Evolutionary conservation across 1,140 invertebrate genomes (phyloP).

Genomic region (Argopecten irradians): DNA sequence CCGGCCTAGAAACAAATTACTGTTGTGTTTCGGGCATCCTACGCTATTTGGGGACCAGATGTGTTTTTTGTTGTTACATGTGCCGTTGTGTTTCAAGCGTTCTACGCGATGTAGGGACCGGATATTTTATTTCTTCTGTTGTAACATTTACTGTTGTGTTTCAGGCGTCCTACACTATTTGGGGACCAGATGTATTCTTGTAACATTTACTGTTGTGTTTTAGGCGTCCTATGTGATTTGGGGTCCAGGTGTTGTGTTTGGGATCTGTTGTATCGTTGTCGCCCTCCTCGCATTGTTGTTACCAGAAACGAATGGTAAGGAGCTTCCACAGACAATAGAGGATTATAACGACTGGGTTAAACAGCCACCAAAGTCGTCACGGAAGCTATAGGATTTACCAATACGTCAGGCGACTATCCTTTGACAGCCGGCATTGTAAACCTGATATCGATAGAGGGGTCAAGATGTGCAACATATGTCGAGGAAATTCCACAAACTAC

Average conservation of each 20-base stretch:
- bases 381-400: no score
- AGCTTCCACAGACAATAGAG: slow-evolving; percentile 54
- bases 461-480: no score
- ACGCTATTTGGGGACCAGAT: slow-evolving; percentile 52
- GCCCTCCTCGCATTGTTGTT: slow-evolving; percentile 46
- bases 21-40: background rate
- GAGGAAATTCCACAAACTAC: no score
- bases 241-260: slow-evolving; percentile 56
- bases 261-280: slow-evolving; percentile 46
- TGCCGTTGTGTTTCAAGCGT: slow-evolving; percentile 28
- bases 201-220: background rate
- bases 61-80: slow-evolving; percentile 49
- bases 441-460: no score
- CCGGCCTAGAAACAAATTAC: no score
- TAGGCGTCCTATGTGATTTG: slow-evolving; percentile 53
- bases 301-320: slow-evolving; percentile 53
- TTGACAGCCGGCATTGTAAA: no score
- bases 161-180: slow-evolving; percentile 28
- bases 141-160: background rate
- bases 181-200: slow-evolving; percentile 48
- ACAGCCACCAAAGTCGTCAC: background rate
- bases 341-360: slow-evolving; percentile 35
- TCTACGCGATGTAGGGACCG: background rate
- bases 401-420: no score
- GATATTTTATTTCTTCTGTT: no score